Base-by-base conservation (phyloP, 2,888 invertebrate genomes). In the Drosophila subquinaria region DNA sequence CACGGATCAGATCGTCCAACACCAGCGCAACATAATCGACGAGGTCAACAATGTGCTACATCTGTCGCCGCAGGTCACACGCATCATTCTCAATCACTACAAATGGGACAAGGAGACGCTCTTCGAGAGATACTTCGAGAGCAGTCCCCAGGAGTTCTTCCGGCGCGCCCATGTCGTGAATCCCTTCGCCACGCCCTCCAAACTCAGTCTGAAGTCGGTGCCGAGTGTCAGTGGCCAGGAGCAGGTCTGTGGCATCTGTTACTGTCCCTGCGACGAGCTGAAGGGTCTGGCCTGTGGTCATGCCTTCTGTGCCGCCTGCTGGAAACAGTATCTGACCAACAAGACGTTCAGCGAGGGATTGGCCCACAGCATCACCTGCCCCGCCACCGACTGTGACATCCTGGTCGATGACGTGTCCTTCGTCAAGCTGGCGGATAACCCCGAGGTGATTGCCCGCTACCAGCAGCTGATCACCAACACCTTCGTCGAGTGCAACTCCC, bases 101-200 rank as follows among this genome's bases (percentile, higher is more conserved):
- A 97, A 97, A 94, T 99, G 99, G 99, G 99, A 99, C 93, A 98
- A 98, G 93, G 99, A 99, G 93, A 98, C 98, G 93, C 94, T 99
- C 67, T 97, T 99, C 96, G 99, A 99, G 94, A 95, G 97, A 92
- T 98, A 96, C 93, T 99, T 98, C 92, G 99, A 98, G 93, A 97
- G 96, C 33, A 97, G 98, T 94, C 98, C 98, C 91, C 98, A 98
- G 88, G 96, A 97, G 92, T 94, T 99, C 86, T 99, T 99, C 93
- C 95, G 95, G 50, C 97, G 98, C 93, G 98, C 98, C 74, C 96
- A 98, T 93, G 97, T 99, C 76, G 96, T 98, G 77, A 98, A 98
- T 94, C 99, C 98, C 66, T 97, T 97, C 93, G 95, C 95, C 86
- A 96, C 59, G 15, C 70, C 76, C 13, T 57, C 76, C 6, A 82